Evolutionary conservation across 2,888 invertebrate species (phyloP), one percentile per base, ranked within the genome.

Genomic region (Catocala nupta): DNA sequence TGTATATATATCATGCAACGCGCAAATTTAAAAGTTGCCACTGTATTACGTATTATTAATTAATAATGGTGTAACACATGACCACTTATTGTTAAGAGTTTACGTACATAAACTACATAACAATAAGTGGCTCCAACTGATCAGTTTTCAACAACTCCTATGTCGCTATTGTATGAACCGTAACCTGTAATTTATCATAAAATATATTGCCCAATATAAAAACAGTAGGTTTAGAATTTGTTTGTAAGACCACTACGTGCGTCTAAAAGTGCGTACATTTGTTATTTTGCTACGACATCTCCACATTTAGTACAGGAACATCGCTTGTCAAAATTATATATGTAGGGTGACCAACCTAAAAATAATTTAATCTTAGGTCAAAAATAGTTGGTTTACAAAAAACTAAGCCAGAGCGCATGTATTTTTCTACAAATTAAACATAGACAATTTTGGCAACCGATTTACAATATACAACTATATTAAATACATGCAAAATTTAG

Each of bases 91-190:
- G 6, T 39, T 39, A 39, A 39, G 36, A 39, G 9, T 9, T 39
- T 39, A 39, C 9, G 1, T 9, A 9, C 8, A 8, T 39, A 39
- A 39, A 9, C 36, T 39, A 8, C 36, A 39, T 39, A 39, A 7
- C 36, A 39, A 8, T 39, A 39, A 39, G 36, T 39, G 36, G 36
- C 9, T 39, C 25, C 36, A 39, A 62, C 63, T 68, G 63, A 58
- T 60, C 51, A 65, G 57, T 70, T 59, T 58, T 53, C 43, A 66
- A 51, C 10, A 54, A 4, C 53, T 53, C 49, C 52, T 7, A 55
- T 34, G 47, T 13, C 36, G 36, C 39, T n/a, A 42, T 51, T 50
- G 45, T 50, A 48, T 36, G 49, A 59, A 55, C 25, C 16, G 10
- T 55, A 48, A 60, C 43, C 47, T 54, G 10, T 9, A 48, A 6